These are phyloP conservation scores for Hydrotaea cyrtoneurina DNA, from an alignment of 2,888 invertebrate genomes.

Conservation along the genomic window DNA sequence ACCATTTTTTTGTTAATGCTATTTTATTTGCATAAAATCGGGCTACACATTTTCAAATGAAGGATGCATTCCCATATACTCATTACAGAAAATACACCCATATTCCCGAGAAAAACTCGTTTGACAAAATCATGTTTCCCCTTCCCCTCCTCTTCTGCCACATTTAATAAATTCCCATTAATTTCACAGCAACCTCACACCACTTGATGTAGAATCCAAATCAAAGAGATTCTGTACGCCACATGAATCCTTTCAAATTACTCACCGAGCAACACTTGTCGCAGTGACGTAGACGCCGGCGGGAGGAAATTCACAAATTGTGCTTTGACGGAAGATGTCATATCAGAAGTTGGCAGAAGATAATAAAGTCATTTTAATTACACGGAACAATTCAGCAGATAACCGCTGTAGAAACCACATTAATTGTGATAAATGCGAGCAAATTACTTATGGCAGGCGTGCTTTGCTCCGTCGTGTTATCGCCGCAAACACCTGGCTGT, in stretches of 20 bases:
- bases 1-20: too few relatives aligned
- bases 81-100: too few relatives aligned
- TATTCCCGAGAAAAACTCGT: too few relatives aligned
- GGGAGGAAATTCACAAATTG: slow-evolving; percentile 1
- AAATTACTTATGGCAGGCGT: slow-evolving; percentile 14
- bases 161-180: too few relatives aligned
- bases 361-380: slow-evolving; percentile 27
- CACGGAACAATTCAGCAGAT: slow-evolving; percentile 17
- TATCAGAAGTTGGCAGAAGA: slow-evolving; percentile 13
- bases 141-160: too few relatives aligned
- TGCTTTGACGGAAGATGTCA: neutral
- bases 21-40: too few relatives aligned
- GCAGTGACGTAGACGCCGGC: neutral
- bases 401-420: slow-evolving; percentile 13
- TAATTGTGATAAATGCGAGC: slow-evolving; percentile 11
- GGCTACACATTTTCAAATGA: too few relatives aligned
- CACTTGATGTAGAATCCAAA: neutral
- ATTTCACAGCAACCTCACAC: too few relatives aligned
- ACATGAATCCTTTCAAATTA: neutral
- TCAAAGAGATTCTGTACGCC: neutral
- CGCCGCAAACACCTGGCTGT: neutral
- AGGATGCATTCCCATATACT: too few relatives aligned
- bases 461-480: neutral
- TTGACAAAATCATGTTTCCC: too few relatives aligned
- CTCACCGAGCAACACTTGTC: too few relatives aligned